Evolutionary conservation across 2,797 vertebrate genomes (phyloP).

Genomic region (Sternotherus odoratus): DNA sequence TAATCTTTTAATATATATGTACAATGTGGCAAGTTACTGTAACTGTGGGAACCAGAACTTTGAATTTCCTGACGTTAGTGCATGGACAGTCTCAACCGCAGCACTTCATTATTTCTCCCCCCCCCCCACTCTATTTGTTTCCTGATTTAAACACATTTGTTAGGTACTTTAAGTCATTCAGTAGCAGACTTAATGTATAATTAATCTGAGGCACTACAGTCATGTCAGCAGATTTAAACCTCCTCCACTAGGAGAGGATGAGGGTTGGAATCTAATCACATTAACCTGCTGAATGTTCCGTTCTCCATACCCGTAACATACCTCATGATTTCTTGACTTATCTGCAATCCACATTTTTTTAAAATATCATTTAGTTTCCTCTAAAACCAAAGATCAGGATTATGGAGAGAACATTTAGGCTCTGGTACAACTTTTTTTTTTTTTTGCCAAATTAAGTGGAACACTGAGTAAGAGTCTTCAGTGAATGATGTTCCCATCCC

Average conservation of each 20-base stretch:
- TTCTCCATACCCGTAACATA: not conserved
- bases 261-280: conserved; percentile 10
- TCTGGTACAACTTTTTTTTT: not conserved
- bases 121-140: not conserved
- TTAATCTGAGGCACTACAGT: not conserved
- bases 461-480: not conserved
- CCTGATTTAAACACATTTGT: not conserved
- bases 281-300: not conserved
- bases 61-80: conserved; percentile 2
- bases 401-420: not conserved
- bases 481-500: not conserved
- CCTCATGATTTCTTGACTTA: conserved; percentile 49
- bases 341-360: conserved; percentile 31
- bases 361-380: conserved; percentile 49
- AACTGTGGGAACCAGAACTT: conserved; percentile 14
- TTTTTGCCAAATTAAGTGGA: not conserved
- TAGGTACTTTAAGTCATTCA: not conserved
- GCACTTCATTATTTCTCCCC: conserved; percentile 10
- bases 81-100: not conserved
- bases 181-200: not conserved
- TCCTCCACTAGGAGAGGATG: not conserved
- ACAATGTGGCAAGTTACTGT: not conserved
- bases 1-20: not conserved
- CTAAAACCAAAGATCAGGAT: conserved; percentile 33
- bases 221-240: conserved; percentile 14